Evolutionary conservation across 2,113 vertebrate genomes (phyloP).

Genomic region (Ptychochromis oligacanthus): DNA sequence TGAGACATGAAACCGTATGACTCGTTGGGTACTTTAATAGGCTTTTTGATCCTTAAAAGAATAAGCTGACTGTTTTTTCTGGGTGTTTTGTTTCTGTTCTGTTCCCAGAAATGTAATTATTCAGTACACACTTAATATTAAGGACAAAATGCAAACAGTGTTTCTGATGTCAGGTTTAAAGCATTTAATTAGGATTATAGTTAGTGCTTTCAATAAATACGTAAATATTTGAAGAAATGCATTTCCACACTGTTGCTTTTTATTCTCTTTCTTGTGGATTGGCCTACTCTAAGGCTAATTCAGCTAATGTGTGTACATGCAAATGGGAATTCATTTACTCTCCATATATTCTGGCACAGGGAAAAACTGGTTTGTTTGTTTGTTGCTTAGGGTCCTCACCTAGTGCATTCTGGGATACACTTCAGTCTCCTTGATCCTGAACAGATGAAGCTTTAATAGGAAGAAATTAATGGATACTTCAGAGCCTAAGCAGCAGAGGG

Average conservation of each 20-base stretch:
- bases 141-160: background rate
- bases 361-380: background rate
- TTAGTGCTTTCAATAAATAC: background rate
- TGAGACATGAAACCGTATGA: slow-evolving; percentile 15
- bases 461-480: background rate
- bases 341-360: background rate
- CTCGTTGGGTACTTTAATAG: background rate
- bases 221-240: background rate
- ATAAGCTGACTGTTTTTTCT: background rate
- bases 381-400: background rate
- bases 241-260: background rate
- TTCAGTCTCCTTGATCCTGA: background rate
- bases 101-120: background rate
- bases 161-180: background rate
- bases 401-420: slow-evolving; percentile 9
- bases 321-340: background rate
- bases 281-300: background rate
- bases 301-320: background rate
- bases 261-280: too few species aligned
- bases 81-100: background rate
- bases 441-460: background rate
- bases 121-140: background rate
- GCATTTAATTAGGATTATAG: background rate
- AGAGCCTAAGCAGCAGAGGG: slow-evolving; percentile 69
- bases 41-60: slow-evolving; percentile 5